Evolutionary conservation across 2,888 invertebrate genomes (phyloP), one percentile per base, ranked within the genome.

Genomic region (Troglohyphantes excavatus): DNA sequence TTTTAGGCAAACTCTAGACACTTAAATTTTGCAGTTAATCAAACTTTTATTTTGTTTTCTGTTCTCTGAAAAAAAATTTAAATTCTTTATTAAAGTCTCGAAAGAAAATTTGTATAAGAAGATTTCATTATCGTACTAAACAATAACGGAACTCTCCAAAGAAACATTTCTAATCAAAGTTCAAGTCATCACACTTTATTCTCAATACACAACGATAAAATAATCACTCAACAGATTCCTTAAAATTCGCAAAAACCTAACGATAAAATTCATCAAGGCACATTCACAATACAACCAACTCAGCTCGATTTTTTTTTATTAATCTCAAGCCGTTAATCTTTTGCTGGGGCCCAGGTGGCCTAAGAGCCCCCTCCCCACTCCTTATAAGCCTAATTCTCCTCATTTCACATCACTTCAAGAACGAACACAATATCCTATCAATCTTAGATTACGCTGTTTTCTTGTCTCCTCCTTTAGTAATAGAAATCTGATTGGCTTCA

Each of bases 401-500:
- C 61, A 43, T 33, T 61, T 68, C 26, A 17, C n/a, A n/a, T 13
- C 13, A 61, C 61, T 29, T 0, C 26, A 65, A 61, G 70, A 79
- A 53, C 23, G 82, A 89, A 89, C 75, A 88, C 88, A 89, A 82
- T 82, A 75, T 82, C 68, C 75, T 75, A 89, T 89, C 88, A 89
- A 89, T 89, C 88, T 89, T 89, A 89, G 76, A 82, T 82, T 73
- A 82, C 39, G 82, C 76, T 75, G 53, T 82, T 83, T 82, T 67
- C 82, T 82, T 88, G 82, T 89, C 68, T 82, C 67, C 53, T 63
- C 43, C 26, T 73, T 39, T 53, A 65, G 87, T 88, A 88, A 88
- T 88, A 88, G 87, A 88, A 88, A 88, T 81, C 81, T 88, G 87
- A 88, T 88, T 81, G 87, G 81, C 33, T 68, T 81, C 87, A 81